phyloP scores from a whole-genome alignment of 2,113 vertebrate species.

The Psettodes erumei region DNA sequence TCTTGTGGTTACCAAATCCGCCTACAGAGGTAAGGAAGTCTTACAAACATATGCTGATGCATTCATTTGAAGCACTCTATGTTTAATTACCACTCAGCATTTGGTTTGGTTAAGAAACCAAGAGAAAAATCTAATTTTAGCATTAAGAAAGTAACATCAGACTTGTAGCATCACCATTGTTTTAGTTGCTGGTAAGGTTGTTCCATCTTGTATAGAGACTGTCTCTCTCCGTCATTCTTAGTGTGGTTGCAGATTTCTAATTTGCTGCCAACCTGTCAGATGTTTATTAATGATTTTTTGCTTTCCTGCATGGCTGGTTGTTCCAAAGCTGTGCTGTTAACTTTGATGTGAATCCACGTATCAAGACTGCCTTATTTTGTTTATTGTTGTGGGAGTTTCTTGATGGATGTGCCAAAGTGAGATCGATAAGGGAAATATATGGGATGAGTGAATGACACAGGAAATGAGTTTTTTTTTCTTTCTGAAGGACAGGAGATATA shows the following conservation, averaged over 20 bases:
- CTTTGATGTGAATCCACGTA: neutral
- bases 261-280: neutral
- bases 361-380: neutral
- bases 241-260: neutral
- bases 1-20: conserved; percentile 98
- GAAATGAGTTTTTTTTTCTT: neutral
- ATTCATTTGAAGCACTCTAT: conserved; percentile 4
- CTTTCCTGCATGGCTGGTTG: neutral
- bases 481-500: neutral
- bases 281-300: neutral
- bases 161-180: neutral
- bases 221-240: conserved; percentile 1
- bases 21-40: conserved; percentile 89
- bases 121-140: neutral
- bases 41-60: conserved; percentile 12
- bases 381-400: neutral
- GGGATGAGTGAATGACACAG: neutral
- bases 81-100: conserved; percentile 4
- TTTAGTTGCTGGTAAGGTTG: neutral
- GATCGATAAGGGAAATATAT: neutral
- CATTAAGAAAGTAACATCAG: neutral
- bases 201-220: neutral
- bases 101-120: neutral
- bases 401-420: neutral
- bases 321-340: neutral